A percentile compares a stretch with the other conserved stretches of the same genome.
Evolutionary conservation across 2,113 vertebrate genomes (phyloP).

Genomic region (Etheostoma spectabile): DNA sequence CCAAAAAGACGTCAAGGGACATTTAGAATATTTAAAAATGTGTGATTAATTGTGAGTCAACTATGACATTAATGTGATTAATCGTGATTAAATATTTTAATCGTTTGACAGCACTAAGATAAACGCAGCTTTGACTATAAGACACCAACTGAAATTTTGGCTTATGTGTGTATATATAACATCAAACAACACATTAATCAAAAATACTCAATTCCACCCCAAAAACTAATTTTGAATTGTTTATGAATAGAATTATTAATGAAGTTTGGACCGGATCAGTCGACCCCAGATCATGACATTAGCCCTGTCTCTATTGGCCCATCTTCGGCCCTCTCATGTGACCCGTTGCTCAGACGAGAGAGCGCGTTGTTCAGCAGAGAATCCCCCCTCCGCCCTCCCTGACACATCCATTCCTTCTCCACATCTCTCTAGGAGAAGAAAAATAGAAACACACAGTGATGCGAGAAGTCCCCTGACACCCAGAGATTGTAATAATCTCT

Average conservation of each 20-base stretch:
- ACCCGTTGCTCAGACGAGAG: slow-evolving; percentile 31
- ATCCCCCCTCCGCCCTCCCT: slow-evolving; percentile 49
- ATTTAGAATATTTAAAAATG: no score
- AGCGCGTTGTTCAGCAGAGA: slow-evolving; percentile 39
- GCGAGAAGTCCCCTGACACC: slow-evolving; percentile 73
- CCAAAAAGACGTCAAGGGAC: no score
- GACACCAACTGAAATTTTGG: background rate
- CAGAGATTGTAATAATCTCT: slow-evolving; percentile 77
- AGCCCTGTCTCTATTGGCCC: slow-evolving; percentile 10
- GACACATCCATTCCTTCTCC: slow-evolving; percentile 53
- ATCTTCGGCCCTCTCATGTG: slow-evolving; percentile 21
- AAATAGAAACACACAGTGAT: slow-evolving; percentile 65
- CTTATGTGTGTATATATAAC: background rate
- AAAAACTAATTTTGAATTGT: background rate
- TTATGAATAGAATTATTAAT: background rate
- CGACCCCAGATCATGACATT: slow-evolving; percentile 9
- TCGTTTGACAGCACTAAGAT: no score
- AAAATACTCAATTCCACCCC: background rate
- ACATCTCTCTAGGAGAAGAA: slow-evolving; percentile 50
- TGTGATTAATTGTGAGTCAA: no score
- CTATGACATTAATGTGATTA: no score
- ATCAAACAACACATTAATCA: background rate
- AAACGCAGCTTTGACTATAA: background rate
- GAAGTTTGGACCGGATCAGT: background rate
- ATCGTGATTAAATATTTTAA: no score